phyloP scores from a whole-genome alignment of 2,797 vertebrate species.

The Meriones psammophilus region DNA sequence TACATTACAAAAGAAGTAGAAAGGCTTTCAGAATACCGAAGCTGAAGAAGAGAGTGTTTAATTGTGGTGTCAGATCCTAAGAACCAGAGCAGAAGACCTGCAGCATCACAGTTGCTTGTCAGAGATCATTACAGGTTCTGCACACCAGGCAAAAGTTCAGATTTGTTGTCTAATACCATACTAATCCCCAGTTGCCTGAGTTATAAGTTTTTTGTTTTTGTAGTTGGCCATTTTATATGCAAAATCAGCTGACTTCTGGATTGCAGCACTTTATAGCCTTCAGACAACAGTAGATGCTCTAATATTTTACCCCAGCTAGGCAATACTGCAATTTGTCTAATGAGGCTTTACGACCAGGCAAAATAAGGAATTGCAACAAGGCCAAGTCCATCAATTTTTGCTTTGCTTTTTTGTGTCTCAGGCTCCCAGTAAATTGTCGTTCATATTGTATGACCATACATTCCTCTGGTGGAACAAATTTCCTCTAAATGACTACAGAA shows the following conservation, averaged over 20 bases:
- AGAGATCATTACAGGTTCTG: not conserved
- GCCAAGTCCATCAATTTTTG: not conserved
- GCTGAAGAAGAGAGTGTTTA: not conserved
- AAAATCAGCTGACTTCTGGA: not conserved
- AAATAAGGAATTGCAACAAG: not conserved
- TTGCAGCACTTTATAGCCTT: not conserved
- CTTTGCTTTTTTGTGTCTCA: not conserved
- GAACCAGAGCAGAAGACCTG: not conserved
- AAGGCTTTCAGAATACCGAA: not conserved
- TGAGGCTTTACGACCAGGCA: not conserved
- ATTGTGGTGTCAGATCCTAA: not conserved
- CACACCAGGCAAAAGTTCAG: not conserved
- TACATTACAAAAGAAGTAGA: conserved; percentile 29
- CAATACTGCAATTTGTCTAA: not conserved
- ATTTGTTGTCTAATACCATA: not conserved
- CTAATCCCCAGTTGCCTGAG: not conserved
- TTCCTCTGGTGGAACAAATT: not conserved
- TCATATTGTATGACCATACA: not conserved
- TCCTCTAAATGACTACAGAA: conserved; percentile 13
- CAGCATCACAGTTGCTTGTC: not conserved
- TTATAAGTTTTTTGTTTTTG: not conserved
- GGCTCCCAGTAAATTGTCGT: not conserved
- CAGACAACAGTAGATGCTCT: not conserved
- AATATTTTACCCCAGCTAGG: not conserved
- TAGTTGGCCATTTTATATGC: not conserved